phyloP scores from a whole-genome alignment of 2,113 vertebrate genomes.

The Bos indicus region DNA sequence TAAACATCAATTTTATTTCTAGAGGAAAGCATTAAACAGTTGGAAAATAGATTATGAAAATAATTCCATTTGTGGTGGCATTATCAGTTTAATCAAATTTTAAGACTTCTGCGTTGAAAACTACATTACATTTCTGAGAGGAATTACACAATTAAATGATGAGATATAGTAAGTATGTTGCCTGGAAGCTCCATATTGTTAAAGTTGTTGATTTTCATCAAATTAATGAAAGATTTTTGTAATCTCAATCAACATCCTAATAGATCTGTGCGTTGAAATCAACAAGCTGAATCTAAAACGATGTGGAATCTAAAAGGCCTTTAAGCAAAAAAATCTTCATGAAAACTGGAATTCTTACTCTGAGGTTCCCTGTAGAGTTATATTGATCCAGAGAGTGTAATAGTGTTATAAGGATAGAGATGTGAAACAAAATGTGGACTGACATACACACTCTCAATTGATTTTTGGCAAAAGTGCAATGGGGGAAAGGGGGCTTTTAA shows the following conservation, averaged over 20 bases:
- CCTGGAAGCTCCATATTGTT: not conserved
- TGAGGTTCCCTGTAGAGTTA: not conserved
- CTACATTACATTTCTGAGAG: not conserved
- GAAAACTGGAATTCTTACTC: not conserved
- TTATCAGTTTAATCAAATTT: not conserved
- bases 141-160: not conserved
- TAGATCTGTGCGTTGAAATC: not conserved
- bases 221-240: not conserved
- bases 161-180: not conserved
- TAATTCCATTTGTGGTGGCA: not conserved
- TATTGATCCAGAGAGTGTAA: not conserved
- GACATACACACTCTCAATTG: not conserved
- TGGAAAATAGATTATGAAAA: not conserved
- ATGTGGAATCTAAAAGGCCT: not conserved
- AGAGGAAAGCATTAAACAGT: not conserved
- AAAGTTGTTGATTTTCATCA: not conserved
- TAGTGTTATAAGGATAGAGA: not conserved
- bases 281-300: not conserved
- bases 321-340: not conserved
- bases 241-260: not conserved
- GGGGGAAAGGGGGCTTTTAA: not conserved
- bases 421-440: not conserved
- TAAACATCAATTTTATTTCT: not conserved
- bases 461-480: not conserved
- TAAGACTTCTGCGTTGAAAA: not conserved